Evolutionary conservation across 1,140 invertebrate species (phyloP), one percentile per base, ranked within the genome.

Genomic region (Drosophila guanche): DNA sequence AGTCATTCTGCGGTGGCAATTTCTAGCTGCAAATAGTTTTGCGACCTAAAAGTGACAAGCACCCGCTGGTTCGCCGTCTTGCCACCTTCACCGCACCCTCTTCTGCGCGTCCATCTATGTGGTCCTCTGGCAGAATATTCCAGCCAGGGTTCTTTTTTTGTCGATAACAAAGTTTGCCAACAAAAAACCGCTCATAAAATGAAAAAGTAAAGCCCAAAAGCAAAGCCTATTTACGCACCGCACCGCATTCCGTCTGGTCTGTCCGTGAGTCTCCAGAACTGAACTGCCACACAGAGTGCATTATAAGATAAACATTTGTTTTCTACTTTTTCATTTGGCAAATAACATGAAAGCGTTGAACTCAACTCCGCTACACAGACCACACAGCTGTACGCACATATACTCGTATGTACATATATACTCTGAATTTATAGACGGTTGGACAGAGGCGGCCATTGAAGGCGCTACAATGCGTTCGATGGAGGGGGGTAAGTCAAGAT

Each of bases 291-390:
- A 50, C 65, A 76, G 33, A 37, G 74, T 78, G 66, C 74, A 68
- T 66, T 74, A 53, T 69, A 83, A 84, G 83, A 88, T 88, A 88
- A 88, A 88, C 75, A 83, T 88, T 88, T 88, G 71, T 79, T 88
- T 77, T 77, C 83, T 72, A 79, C 75, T 83, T 88, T 86, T 83
- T 65, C 83, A 88, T 88, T 88, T 83, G 78, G 83, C 75, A 88
- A 88, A 88, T 88, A 88, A 68, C 75, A 88, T 56, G 67, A 88
- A 88, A 76, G 62, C 78, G 79, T 89, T 88, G 83, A 88, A 89
- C 83, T 81, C 77, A 86, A 88, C 83, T 83, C 78, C 42, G 41
- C 47, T 47, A 58, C 23, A 40, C 23, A 33, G 53, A 37, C 37
- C 25, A 61, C 5, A 63, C n/a, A 71, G 14, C 42, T 23, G 20